Percentiles rank a stretch among this genome's conserved stretches.
These are phyloP conservation scores for Zaprionus tsacasi DNA, from an alignment of 1,140 invertebrate genomes.

Conservation along the genomic window DNA sequence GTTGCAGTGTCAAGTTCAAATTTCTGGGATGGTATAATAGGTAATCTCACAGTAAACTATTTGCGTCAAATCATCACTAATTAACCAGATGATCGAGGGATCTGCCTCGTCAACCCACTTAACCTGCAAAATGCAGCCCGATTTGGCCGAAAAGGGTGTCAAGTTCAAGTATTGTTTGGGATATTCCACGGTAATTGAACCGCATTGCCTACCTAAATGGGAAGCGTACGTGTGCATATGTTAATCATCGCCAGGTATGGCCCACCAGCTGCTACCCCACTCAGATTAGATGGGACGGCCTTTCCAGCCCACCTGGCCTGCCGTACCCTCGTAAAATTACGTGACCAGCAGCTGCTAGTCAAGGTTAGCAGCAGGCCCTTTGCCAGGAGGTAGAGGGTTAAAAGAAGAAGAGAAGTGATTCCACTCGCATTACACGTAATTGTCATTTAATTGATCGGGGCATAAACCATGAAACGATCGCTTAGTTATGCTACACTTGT, in stretches of 20 bases:
- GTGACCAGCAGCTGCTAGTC: constrained; percentile 55
- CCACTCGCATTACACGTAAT: constrained; percentile 6
- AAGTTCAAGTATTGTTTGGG: constrained; percentile 52
- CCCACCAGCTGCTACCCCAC: constrained; percentile 10
- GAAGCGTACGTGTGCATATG: constrained; percentile 22
- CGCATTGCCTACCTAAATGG: constrained; percentile 7
- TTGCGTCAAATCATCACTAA: neutral
- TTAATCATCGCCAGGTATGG: constrained; percentile 10
- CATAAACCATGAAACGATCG: constrained; percentile 24
- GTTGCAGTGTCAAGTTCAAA: constrained; percentile 16
- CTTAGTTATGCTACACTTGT: constrained; percentile 24
- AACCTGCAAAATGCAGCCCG: neutral
- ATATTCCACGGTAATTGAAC: constrained; percentile 12
- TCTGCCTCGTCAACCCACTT: neutral
- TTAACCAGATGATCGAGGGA: neutral
- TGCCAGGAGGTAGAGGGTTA: constrained; percentile 9
- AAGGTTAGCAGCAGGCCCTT: constrained; percentile 63
- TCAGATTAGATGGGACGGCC: constrained; percentile 26
- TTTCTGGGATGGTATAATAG: neutral
- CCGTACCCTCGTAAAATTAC: constrained; percentile 72
- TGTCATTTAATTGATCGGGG: constrained; percentile 42
- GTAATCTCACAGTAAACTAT: too few species aligned
- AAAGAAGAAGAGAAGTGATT: neutral
- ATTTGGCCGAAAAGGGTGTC: constrained; percentile 34
- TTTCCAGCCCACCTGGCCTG: constrained; percentile 7